Evolutionary conservation across 1,140 invertebrate genomes (phyloP).

Genomic region (Saccostrea cuccullata): DNA sequence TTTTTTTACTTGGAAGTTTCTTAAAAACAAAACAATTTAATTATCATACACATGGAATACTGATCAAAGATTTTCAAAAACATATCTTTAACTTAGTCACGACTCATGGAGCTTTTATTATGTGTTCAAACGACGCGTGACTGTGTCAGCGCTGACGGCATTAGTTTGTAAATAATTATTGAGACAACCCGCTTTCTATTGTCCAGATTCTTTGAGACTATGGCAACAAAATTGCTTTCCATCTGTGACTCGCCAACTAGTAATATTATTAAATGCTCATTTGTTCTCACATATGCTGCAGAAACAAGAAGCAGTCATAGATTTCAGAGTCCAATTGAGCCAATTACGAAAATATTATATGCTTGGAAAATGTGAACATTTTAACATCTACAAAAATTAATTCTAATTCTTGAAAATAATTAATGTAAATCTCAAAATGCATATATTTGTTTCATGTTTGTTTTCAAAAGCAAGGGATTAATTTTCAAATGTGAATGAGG

Average conservation of each 20-base stretch:
- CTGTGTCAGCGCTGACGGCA: background rate
- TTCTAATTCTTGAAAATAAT: too few relatives aligned
- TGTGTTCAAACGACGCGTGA: background rate
- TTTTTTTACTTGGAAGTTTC: too few relatives aligned
- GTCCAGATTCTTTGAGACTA: background rate
- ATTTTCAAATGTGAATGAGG: too few relatives aligned
- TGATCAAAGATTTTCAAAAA: background rate
- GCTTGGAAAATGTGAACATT: background rate
- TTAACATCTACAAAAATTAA: too few relatives aligned
- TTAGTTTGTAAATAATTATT: background rate
- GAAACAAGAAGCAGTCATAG: background rate
- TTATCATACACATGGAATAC: too few relatives aligned
- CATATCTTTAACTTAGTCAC: background rate
- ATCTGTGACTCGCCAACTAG: constrained; percentile 4
- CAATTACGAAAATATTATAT: background rate
- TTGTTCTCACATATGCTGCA: background rate
- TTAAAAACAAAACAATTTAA: too few relatives aligned
- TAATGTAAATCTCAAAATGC: too few relatives aligned
- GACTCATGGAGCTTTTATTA: background rate
- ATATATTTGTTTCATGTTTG: too few relatives aligned
- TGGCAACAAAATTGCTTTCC: constrained; percentile 15
- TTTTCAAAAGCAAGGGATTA: too few relatives aligned
- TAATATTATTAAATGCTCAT: constrained; percentile 17
- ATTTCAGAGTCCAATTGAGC: background rate
- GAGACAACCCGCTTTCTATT: background rate